Base-by-base conservation (phyloP, 2,888 invertebrate species). In the Bhutanitis thaidina region DNA sequence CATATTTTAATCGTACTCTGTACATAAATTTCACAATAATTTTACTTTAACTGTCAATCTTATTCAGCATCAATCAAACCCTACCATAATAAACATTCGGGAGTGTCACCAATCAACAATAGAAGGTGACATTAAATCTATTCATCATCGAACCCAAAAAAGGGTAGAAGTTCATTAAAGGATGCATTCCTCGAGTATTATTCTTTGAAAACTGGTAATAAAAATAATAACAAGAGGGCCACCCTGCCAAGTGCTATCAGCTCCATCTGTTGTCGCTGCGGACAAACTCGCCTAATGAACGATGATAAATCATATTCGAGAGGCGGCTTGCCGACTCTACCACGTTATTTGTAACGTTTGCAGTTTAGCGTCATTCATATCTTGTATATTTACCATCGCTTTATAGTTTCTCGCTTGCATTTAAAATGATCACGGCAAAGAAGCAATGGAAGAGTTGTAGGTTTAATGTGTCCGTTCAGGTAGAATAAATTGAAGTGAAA, bases 241-340 rank as follows among this genome's bases (percentile, higher is more conserved):
- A 89, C 89, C 89, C 89, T 88, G 89, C 86, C 86, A 88, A 88
- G 88, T 88, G 86, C 83, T 89, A 89, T 89, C 89, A 86, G 88
- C 88, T 83, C 88, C 88, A 89, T 89, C 88, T 89, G 88, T 89
- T 89, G 88, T 88, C 88, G 88, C 75, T 83, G 85, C 86, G 88
- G 88, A 89, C 88, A 89, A 89, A 89, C 88, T 89, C 88, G 80
- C 84, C 86, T 89, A 89, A 89, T 89, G 88, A 89, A 89, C 88
- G 88, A 89, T 89, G 88, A 89, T 89, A 88, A 89, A 89, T 89
- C 89, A 89, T 89, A 89, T 88, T 89, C 88, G 88, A 89, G 86
- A 87, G 84, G 83, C 82, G 79, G 83, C 84, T 81, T 72, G 74
- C 69, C 68, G 71, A 76, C 74, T 67, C 69, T 69, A 72, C 77